Percentiles rank a stretch among this genome's conserved stretches.
Conservation (phyloP, 2,113 vertebrate species). For the Aramus guarauna region DNA sequence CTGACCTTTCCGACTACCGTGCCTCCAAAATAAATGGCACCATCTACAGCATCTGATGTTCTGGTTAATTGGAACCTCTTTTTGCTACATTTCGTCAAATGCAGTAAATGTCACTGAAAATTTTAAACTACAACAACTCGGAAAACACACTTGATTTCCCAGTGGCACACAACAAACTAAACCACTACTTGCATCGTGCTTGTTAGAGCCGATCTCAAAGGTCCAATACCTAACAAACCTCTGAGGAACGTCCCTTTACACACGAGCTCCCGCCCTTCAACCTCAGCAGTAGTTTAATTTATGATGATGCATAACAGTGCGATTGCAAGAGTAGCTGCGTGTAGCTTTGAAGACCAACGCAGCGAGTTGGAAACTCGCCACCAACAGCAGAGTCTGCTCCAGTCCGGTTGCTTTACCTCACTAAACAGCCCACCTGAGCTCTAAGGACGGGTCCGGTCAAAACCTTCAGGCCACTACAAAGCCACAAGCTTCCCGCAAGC, state of each 20-base stretch:
- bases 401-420: neutral
- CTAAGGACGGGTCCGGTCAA: neutral
- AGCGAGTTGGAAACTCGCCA: neutral
- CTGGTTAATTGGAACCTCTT: slow-evolving; percentile 87
- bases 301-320: neutral
- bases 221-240: slow-evolving; percentile 50
- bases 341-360: neutral
- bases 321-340: neutral
- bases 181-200: slow-evolving; percentile 56
- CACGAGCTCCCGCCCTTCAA: slow-evolving; percentile 69
- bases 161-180: slow-evolving; percentile 62
- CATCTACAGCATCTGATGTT: slow-evolving; percentile 84
- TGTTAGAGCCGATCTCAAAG: slow-evolving; percentile 76
- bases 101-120: slow-evolving; percentile 89
- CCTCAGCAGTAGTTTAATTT: slow-evolving; percentile 70
- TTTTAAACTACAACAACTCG: slow-evolving; percentile 76
- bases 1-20: slow-evolving; percentile 88
- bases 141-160: slow-evolving; percentile 74
- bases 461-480: accelerated
- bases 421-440: neutral
- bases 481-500: neutral
- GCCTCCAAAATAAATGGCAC: slow-evolving; percentile 74
- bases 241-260: slow-evolving; percentile 65
- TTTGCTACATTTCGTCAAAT: slow-evolving; percentile 68
- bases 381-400: neutral